phyloP scores from a whole-genome alignment of 2,888 invertebrate genomes.

The Melanotus villosus region DNA sequence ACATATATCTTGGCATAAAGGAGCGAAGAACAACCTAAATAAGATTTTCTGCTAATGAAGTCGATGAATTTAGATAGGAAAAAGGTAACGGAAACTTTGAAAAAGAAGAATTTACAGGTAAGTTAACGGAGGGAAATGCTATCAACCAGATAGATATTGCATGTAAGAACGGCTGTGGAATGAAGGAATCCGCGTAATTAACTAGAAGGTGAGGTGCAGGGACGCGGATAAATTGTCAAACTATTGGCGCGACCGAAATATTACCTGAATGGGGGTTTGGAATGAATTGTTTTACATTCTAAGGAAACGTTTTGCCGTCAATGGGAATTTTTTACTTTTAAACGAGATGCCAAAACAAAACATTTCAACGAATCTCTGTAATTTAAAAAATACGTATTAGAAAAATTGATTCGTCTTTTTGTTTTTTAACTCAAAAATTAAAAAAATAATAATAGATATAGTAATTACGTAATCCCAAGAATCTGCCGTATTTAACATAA shows the following conservation, averaged over 20 bases:
- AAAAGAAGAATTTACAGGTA: constrained; percentile 55
- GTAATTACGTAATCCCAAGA: too few relatives aligned
- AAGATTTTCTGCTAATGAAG: constrained; percentile 31
- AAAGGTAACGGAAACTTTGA: constrained; percentile 41
- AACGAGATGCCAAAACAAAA: background rate
- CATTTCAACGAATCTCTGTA: too few relatives aligned
- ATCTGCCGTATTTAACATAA: too few relatives aligned
- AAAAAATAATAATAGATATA: too few relatives aligned
- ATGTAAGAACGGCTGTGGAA: constrained; percentile 58
- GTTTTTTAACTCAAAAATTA: too few relatives aligned
- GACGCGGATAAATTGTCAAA: constrained; percentile 58
- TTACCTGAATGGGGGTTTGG: constrained; percentile 45
- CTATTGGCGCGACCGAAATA: constrained; percentile 55
- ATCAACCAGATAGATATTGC: constrained; percentile 52
- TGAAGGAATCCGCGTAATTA: constrained; percentile 61
- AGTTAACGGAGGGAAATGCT: constrained; percentile 49
- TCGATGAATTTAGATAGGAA: constrained; percentile 35
- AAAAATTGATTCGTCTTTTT: too few relatives aligned
- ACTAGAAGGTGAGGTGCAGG: constrained; percentile 54
- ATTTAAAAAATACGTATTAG: too few relatives aligned
- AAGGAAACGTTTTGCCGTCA: constrained; percentile 8
- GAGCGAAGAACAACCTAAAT: constrained; percentile 14
- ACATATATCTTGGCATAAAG: constrained; percentile 29
- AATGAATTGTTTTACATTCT: constrained; percentile 23
- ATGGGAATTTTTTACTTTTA: background rate